Conservation (phyloP, 2,113 vertebrate genomes). For the Cyanistes caeruleus region DNA sequence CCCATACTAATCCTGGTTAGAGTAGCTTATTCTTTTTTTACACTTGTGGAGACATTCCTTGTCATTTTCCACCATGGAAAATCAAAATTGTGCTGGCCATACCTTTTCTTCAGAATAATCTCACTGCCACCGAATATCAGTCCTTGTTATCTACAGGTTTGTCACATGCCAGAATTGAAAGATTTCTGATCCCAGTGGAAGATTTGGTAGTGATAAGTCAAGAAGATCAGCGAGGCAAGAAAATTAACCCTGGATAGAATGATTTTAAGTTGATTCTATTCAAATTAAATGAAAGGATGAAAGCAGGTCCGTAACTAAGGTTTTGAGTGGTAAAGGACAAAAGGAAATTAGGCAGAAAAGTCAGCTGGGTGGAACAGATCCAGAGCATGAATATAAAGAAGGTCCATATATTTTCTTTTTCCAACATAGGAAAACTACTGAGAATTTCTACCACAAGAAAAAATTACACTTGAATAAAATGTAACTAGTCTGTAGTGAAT, state of each 20-base stretch:
- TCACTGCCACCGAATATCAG: neutral
- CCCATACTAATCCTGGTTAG: conserved; percentile 57
- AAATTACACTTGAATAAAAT: neutral
- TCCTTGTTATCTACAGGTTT: neutral
- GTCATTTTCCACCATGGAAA: neutral
- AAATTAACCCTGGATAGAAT: conserved; percentile 4
- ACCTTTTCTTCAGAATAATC: neutral
- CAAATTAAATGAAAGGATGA: neutral
- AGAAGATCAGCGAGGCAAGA: neutral
- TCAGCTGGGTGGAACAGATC: neutral
- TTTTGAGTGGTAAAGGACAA: neutral
- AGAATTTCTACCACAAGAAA: neutral
- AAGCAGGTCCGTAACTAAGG: neutral
- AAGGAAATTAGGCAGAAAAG: conserved; percentile 8
- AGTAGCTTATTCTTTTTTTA: conserved; percentile 40
- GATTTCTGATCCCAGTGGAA: neutral
- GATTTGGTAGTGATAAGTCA: neutral
- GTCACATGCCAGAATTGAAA: neutral
- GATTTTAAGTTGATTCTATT: neutral
- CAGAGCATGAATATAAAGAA: neutral
- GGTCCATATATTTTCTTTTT: neutral
- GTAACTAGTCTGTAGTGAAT: neutral
- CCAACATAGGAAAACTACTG: neutral
- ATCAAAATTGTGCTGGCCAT: neutral
- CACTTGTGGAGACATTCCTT: neutral